These are phyloP conservation scores for Formica exsecta DNA, from an alignment of 1,140 invertebrate species.

Conservation along the genomic window DNA sequence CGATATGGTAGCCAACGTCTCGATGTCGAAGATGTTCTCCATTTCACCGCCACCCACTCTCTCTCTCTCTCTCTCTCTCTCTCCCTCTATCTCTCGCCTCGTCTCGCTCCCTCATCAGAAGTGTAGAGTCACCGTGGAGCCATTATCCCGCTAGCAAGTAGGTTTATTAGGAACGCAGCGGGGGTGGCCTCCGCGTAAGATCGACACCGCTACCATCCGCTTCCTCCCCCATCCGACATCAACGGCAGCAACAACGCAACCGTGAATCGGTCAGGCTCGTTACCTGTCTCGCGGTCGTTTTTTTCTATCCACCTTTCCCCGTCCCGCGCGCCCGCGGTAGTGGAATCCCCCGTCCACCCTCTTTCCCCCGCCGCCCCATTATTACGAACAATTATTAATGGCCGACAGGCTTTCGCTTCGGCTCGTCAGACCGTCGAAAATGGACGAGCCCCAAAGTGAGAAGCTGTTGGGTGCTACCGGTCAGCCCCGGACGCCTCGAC, in stretches of 20 bases:
- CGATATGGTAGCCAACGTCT: conserved; percentile 68
- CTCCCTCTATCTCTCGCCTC: conserved; percentile 33
- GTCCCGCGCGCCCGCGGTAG: conserved; percentile 8
- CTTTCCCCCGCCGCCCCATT: conserved; percentile 59
- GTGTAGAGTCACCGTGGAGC: conserved; percentile 83
- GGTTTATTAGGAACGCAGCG: conserved; percentile 86
- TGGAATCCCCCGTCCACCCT: conserved; percentile 21
- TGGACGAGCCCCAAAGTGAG: conserved; percentile 73
- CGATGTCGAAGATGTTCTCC: conserved; percentile 66
- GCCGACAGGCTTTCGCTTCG: conserved; percentile 77
- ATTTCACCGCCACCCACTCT: conserved; percentile 50
- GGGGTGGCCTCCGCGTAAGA: conserved; percentile 81
- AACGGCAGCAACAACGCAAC: conserved; percentile 57
- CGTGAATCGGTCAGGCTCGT: conserved; percentile 81
- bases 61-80: conserved; percentile 9
- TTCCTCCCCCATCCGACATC: conserved; percentile 31
- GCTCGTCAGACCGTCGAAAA: conserved; percentile 72
- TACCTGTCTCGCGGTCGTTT: conserved; percentile 70
- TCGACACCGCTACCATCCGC: conserved; percentile 74
- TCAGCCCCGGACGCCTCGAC: conserved; percentile 71
- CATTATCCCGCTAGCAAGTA: conserved; percentile 85
- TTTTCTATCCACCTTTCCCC: conserved; percentile 58
- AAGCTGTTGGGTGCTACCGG: conserved; percentile 76
- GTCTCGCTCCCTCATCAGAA: conserved; percentile 60
- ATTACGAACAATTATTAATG: conserved; percentile 81